Base-by-base conservation (phyloP, 1,140 invertebrate genomes). In the Aphidius gifuensis region DNA sequence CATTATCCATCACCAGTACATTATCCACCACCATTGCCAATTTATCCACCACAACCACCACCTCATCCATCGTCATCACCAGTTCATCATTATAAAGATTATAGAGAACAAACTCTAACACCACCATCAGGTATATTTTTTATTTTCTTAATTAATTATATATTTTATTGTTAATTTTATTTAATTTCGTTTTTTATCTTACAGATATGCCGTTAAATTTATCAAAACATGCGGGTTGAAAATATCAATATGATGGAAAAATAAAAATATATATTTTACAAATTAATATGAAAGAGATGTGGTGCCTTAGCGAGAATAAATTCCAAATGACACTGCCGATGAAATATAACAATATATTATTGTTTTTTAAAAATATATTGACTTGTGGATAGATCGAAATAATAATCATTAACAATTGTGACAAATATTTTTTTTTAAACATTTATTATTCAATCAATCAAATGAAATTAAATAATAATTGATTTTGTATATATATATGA, bases 221-320 rank as follows among this genome's bases (percentile, higher is more conserved):
- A 71, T 82, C 80, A 63, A 81, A 81, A 74, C 78, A 83, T 75
- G 79, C 81, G 69, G 76, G 79, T 79, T 81, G 77, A 81, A 79
- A 78, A 77, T 80, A 77, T 77, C 74, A 74, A 79, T 77, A 32
- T 3, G 43, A 44, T 40, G 3, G 9, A 42, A 11, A 55, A 55
- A 9, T 5, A 38, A 21, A 55, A 39, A 49, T 16, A 44, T 44
- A 3, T 44, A 44, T 44, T 11, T 44, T 11, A 55, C 9, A 55
- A 55, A 43, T 40, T 32, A 32, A 32, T n/a, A 55, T 23, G 50
- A 53, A 51, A 60, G 11, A 71, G 73, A 74, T 74, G 74, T 73
- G 78, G 79, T 81, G 79, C 79, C 79, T 81, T 81, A 64, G 62
- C 53, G 49, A 64, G 60, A 65, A 63, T 53, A 62, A 64, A 64